Base-by-base conservation (phyloP, 2,888 invertebrate species). In the Idaea aversata region DNA sequence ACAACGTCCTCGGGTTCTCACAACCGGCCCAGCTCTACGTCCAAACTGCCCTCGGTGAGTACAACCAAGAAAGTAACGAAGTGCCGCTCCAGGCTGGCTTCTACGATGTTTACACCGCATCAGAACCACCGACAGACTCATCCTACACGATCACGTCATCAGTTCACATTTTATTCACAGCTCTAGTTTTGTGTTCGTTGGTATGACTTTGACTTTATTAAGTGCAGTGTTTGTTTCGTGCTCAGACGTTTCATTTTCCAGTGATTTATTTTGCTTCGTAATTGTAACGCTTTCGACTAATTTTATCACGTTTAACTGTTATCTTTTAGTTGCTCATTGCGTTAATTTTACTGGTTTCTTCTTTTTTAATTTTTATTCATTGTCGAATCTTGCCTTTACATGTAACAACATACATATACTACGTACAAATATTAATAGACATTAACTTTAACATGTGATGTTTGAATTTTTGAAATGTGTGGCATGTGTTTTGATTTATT, bases 31-130 rank as follows among this genome's bases (percentile, higher is more conserved):
- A 95, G 82, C 94, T 97, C 75, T 94, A 95, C 84, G 94, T 98
- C 86, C 97, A 96, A 92, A 98, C 98, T 72, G 96, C 97, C 80
- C 94, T 95, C 94, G 97, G 98, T 97, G 96, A 97, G 97, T 95
- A 93, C 85, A 88, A 87, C 82, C 87, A 87, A 81, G 91, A 91
- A 75, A 88, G 77, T 87, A 91, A 90, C 77, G 90, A 92, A 78
- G 88, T 90, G 72, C 90, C 88, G 61, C 78, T 87, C 65, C 88
- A 87, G 74, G 90, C 91, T 72, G 93, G 93, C 75, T 93, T 93
- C 87, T 93, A 93, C 84, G 90, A 93, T 75, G 91, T 93, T 67
- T 93, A 89, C 80, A 91, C 90, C 69, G 88, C 88, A 77, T 83
- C 88, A 70, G 84, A 90, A 71, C 81, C 89, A 71, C 73, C 82